Percentiles rank a stretch among this genome's conserved stretches.
Evolutionary conservation across 2,113 vertebrate genomes (phyloP).

Genomic region (Python bivittatus): DNA sequence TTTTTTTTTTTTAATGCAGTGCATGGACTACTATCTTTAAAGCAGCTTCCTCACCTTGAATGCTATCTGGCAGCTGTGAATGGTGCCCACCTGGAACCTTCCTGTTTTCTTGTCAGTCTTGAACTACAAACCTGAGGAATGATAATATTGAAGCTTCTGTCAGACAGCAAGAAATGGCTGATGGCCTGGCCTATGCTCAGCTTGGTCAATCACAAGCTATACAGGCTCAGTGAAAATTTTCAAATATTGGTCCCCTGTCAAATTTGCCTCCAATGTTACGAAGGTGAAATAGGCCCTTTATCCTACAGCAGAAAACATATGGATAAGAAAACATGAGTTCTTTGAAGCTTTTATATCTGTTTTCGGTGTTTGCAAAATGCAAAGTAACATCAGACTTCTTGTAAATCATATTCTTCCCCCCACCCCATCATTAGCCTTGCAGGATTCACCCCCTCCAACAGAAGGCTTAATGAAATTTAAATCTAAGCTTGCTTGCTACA

Average conservation of each 20-base stretch:
- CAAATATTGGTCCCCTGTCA: too few species aligned
- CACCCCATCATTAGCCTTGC: neutral
- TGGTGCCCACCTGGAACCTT: neutral
- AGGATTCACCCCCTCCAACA: slow-evolving; percentile 35
- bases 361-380: slow-evolving; percentile 19
- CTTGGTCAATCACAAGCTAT: neutral
- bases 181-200: too few species aligned
- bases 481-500: slow-evolving; percentile 50
- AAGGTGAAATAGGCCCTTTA: neutral
- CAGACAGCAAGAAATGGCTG: neutral
- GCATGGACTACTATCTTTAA: neutral
- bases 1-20: neutral
- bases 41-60: neutral
- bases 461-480: slow-evolving; percentile 52
- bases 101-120: neutral
- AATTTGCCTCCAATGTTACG: neutral
- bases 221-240: neutral
- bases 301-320: neutral
- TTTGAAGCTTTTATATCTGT: slow-evolving; percentile 15
- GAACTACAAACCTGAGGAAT: neutral
- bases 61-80: neutral
- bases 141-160: neutral
- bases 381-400: slow-evolving; percentile 26
- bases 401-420: neutral
- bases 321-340: neutral